Conservation (phyloP, 2,888 invertebrate genomes). For the Neria commutata region DNA sequence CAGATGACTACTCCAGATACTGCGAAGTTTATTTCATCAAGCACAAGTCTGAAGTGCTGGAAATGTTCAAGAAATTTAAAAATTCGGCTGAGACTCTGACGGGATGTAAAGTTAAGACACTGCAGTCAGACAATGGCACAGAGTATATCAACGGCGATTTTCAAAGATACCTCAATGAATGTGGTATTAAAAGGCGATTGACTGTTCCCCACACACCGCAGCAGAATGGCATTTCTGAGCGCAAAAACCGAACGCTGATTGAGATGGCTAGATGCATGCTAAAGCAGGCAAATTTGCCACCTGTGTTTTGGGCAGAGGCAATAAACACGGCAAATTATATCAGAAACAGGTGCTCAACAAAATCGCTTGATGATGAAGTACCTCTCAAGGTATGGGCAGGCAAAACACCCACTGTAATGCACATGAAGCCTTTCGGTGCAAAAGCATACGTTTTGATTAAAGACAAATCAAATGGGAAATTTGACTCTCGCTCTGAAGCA, state of each 20-base stretch:
- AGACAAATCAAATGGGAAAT: slow-evolving; percentile 2
- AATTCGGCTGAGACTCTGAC: background rate
- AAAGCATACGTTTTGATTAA: slow-evolving; percentile 12
- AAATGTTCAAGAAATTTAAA: slow-evolving; percentile 1
- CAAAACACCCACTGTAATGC: slow-evolving; percentile 1
- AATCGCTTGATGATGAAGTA: slow-evolving; percentile 1
- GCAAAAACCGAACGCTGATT: slow-evolving; percentile 13
- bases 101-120: background rate
- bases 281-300: slow-evolving; percentile 13
- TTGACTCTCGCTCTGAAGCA: background rate
- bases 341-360: slow-evolving; percentile 15
- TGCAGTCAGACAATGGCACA: slow-evolving; percentile 2
- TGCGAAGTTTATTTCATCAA: slow-evolving; percentile 17
- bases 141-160: background rate
- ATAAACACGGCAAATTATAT: slow-evolving; percentile 21
- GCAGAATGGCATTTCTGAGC: slow-evolving; percentile 7
- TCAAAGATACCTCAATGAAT: background rate
- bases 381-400: slow-evolving; percentile 5
- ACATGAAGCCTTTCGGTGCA: slow-evolving; percentile 11
- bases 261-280: slow-evolving; percentile 28
- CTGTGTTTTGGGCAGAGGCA: slow-evolving; percentile 15
- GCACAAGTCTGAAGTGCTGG: slow-evolving; percentile 4
- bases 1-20: slow-evolving; percentile 17
- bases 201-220: slow-evolving; percentile 5
- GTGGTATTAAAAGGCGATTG: slow-evolving; percentile 2